Evolutionary conservation across 2,888 invertebrate genomes (phyloP), one percentile per base, ranked within the genome.

Genomic region (Platycheirus rosarum): DNA sequence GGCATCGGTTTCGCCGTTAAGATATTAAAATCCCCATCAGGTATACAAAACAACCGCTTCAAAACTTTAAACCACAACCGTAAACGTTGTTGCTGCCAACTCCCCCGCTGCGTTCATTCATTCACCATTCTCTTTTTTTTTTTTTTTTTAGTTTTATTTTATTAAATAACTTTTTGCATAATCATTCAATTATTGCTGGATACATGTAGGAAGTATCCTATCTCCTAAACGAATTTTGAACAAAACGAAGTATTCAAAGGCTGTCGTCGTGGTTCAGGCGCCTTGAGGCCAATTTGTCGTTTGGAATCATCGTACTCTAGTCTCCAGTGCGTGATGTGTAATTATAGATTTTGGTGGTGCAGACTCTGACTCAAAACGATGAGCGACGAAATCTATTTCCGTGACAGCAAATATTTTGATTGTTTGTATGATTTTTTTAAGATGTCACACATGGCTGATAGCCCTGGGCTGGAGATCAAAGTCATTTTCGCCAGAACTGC

Each of bases 311-410:
- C 57, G 57, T 2, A 8, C 40, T 44, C 4, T 16, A 11, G 35
- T 8, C 35, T 8, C n/a, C 9, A 9, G 26, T 60, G 60, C 60
- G 68, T 42, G 57, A 57, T 57, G 62, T 73, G 62, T 63, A 63
- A 77, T 60, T 60, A 71, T 77, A 82, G 77, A 53, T 11, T 48
- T 46, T 32, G 32, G 16, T 63, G 77, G 65, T 71, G 82, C 77
- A 77, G 49, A n/a, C n/a, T n/a, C n/a, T n/a, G 48, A 68, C 60
- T 18, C 60, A 44, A 2, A 44, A 29, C 23, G 35, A 69, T 48
- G 46, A 46, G 49, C 42, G 71, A 71, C 77, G 71, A 62, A 68
- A 68, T 82, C 82, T 82, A 82, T 82, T 82, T 82, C 77, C 77
- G 77, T 66, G 63, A 40, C 66, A 82, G 51, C 55, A 57, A 63